Evolutionary conservation across 2,888 invertebrate species (phyloP), one percentile per base, ranked within the genome.

Genomic region (Ptychoptera contaminata): DNA sequence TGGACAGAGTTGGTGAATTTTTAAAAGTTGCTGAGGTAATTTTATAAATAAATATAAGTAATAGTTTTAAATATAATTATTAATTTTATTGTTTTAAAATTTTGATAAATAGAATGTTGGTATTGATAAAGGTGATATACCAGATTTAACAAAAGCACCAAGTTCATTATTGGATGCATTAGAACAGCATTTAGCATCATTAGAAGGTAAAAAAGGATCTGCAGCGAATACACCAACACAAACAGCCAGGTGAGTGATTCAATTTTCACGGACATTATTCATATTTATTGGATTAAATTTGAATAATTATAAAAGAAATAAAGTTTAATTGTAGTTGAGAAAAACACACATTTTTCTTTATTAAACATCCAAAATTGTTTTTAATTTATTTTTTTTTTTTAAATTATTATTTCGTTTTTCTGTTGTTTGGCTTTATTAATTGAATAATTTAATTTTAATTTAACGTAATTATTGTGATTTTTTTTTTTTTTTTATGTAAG

Each of bases 1-100:
- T 98, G 92, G 97, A 98, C 71, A 81, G 88, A 67, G 96, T 98
- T 48, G 90, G 90, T 48, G 96, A 97, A 72, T 97, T 98, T 69
- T 74, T 98, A 48, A 93, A 94, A 74, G 86, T 86, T 47, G 77
- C 76, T 16, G 77, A 78, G 69, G 76, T 76, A 54, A 56, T 56
- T n/a, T n/a, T n/a, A n/a, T n/a, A 36, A 23, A 49, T 16, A n/a
- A 29, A n/a, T 40, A 12, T 40, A 29, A 15, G 11, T 42, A 37
- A 29, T 45, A 15, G 15, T 39, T 40, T 54, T 67, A 58, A 29
- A 57, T 74, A 74, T 70, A 69, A 52, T 70, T 69, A 47, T n/a
- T 37, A 30, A 43, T 43, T 10, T 30, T n/a, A 12, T 8, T 29
- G 12, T 40, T 40, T 11, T 15, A 14, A 12, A 29, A 29, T 40